These are phyloP conservation scores for Neoaliturus tenellus DNA, from an alignment of 2,888 invertebrate species.

Conservation along the genomic window DNA sequence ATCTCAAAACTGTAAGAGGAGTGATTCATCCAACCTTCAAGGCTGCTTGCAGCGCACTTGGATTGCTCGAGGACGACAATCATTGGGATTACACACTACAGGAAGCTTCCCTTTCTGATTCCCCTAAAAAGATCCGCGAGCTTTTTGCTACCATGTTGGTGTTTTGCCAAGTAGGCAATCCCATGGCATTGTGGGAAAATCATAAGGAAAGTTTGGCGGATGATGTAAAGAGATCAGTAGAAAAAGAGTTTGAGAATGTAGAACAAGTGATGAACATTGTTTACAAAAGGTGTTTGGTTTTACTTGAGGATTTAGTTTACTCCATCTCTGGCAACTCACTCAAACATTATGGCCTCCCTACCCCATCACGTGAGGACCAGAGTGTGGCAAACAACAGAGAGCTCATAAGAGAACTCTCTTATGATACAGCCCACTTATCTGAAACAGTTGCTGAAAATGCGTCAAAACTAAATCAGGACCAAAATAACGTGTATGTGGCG, in stretches of 20 bases:
- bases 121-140: conserved; percentile 55
- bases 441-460: neutral
- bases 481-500: neutral
- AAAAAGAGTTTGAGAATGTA: conserved; percentile 7
- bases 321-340: neutral
- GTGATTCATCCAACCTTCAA: conserved; percentile 62
- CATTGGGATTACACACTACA: conserved; percentile 68
- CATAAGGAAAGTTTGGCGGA: neutral
- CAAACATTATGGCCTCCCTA: conserved; percentile 57
- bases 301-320: conserved; percentile 26
- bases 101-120: conserved; percentile 65
- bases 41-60: conserved; percentile 65
- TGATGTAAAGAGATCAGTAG: conserved; percentile 8
- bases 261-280: conserved; percentile 58
- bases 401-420: neutral
- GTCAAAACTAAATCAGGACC: neutral
- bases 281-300: conserved; percentile 66
- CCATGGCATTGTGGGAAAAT: conserved; percentile 59
- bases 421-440: neutral
- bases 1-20: conserved; percentile 68
- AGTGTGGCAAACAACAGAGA: conserved; percentile 28
- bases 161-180: conserved; percentile 62
- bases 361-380: conserved; percentile 44
- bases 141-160: conserved; percentile 56
- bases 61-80: conserved; percentile 65